phyloP scores from a whole-genome alignment of 1,140 invertebrate genomes.

The Ceratosolen solmsi region DNA sequence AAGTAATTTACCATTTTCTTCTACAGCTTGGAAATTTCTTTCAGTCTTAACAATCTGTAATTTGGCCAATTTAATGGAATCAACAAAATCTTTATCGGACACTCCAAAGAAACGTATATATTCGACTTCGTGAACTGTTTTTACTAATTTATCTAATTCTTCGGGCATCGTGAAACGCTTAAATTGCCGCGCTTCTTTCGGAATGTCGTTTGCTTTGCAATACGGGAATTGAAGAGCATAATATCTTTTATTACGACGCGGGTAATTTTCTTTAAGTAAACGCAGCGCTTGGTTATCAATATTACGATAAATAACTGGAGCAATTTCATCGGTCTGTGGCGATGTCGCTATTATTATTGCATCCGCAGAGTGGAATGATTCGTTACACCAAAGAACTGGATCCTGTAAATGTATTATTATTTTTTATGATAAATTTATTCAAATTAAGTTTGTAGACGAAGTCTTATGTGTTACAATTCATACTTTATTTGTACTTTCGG shows the following conservation, averaged over 20 bases:
- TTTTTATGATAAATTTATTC: conserved; percentile 38
- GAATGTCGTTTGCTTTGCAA: conserved; percentile 64
- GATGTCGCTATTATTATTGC: conserved; percentile 66
- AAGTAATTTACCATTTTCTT: conserved; percentile 58
- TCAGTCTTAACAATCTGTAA: conserved; percentile 54
- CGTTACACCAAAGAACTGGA: conserved; percentile 66
- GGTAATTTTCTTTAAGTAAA: conserved; percentile 64
- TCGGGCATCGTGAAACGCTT: conserved; percentile 64
- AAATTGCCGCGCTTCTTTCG: conserved; percentile 64
- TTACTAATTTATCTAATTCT: conserved; percentile 64
- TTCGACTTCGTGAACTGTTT: conserved; percentile 62
- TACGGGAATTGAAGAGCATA: conserved; percentile 68
- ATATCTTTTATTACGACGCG: conserved; percentile 61
- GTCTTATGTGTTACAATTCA: not conserved
- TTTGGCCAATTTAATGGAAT: conserved; percentile 63
- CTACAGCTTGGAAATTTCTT: conserved; percentile 49
- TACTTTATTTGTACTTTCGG: conserved; percentile 62
- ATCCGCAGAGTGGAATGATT: conserved; percentile 64
- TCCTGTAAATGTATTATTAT: conserved; percentile 59
- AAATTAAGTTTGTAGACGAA: not conserved
- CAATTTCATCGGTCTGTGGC: conserved; percentile 49
- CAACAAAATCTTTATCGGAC: conserved; percentile 59
- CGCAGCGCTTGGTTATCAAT: conserved; percentile 64
- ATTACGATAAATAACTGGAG: conserved; percentile 61
- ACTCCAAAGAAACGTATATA: conserved; percentile 56